Percentiles rank a stretch among this genome's conserved stretches.
phyloP scores from a whole-genome alignment of 2,888 invertebrate genomes.

The Acanthococcus lagerstroemiae region DNA sequence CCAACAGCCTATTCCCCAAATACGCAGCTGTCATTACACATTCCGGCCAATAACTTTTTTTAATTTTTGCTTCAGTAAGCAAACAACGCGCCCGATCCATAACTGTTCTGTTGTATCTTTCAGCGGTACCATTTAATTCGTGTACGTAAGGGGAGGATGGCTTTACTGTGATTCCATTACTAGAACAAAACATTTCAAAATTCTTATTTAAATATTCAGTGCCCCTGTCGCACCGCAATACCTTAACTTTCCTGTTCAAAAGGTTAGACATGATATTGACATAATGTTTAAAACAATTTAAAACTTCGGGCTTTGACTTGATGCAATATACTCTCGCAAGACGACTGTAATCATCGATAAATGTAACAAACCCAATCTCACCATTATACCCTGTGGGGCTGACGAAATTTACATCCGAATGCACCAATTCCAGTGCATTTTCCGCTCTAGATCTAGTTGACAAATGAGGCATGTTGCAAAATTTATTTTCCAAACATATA shows the following conservation, averaged over 20 bases:
- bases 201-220: slow-evolving; percentile 32
- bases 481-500: slow-evolving; percentile 9
- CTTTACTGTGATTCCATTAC: slow-evolving; percentile 32
- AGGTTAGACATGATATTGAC: slow-evolving; percentile 31
- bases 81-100: slow-evolving; percentile 10
- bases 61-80: not conserved
- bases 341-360: slow-evolving; percentile 36
- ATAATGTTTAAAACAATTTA: slow-evolving; percentile 32
- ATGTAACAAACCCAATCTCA: slow-evolving; percentile 35
- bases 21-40: slow-evolving; percentile 14
- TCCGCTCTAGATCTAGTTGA: not conserved
- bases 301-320: slow-evolving; percentile 34
- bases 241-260: slow-evolving; percentile 20
- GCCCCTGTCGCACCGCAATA: slow-evolving; percentile 31
- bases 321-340: slow-evolving; percentile 32
- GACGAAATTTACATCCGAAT: slow-evolving; percentile 10
- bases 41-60: slow-evolving; percentile 25
- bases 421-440: slow-evolving; percentile 8
- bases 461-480: not conserved
- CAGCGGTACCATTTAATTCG: slow-evolving; percentile 30
- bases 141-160: slow-evolving; percentile 28
- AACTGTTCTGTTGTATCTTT: slow-evolving; percentile 25
- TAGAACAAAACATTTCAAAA: slow-evolving; percentile 25
- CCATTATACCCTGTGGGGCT: slow-evolving; percentile 29
- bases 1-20: slow-evolving; percentile 28